Conservation (phyloP, 30 jellyfish, hydroid and myxozoan species). For the Phacellophora camtschatica region DNA sequence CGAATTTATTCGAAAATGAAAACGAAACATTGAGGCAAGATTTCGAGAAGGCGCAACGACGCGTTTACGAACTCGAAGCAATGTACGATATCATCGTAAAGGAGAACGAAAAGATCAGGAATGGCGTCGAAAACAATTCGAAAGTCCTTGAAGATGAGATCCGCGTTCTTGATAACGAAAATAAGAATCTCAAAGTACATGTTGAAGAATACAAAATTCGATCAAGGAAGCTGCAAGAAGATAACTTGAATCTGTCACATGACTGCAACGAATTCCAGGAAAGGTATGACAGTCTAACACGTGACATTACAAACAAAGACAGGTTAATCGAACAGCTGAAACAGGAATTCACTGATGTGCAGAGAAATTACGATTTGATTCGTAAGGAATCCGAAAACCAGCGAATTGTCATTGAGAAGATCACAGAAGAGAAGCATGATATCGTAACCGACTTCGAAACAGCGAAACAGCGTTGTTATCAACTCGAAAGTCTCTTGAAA, state of each 20-base stretch:
- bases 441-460: constrained; percentile 69
- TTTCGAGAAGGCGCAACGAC: constrained; percentile 78
- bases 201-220: constrained; percentile 81
- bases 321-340: constrained; percentile 80
- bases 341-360: constrained; percentile 65
- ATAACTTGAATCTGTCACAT: constrained; percentile 45
- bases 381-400: constrained; percentile 80
- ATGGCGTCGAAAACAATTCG: constrained; percentile 69
- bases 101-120: constrained; percentile 75
- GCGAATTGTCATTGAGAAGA: constrained; percentile 66
- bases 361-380: constrained; percentile 62
- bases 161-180: constrained; percentile 50
- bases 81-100: constrained; percentile 77
- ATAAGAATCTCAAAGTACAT: constrained; percentile 69
- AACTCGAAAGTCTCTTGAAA: constrained; percentile 81
- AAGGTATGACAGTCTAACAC: constrained; percentile 65
- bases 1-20: constrained; percentile 48
- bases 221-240: constrained; percentile 64
- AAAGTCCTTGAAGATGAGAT: constrained; percentile 80
- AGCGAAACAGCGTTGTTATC: constrained; percentile 79
- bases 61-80: constrained; percentile 94
- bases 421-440: constrained; percentile 90
- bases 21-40: constrained; percentile 60
- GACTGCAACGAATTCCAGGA: constrained; percentile 81
- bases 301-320: constrained; percentile 85